phyloP scores from a whole-genome alignment of 2,113 vertebrate species.

The Perognathus longimembris region DNA sequence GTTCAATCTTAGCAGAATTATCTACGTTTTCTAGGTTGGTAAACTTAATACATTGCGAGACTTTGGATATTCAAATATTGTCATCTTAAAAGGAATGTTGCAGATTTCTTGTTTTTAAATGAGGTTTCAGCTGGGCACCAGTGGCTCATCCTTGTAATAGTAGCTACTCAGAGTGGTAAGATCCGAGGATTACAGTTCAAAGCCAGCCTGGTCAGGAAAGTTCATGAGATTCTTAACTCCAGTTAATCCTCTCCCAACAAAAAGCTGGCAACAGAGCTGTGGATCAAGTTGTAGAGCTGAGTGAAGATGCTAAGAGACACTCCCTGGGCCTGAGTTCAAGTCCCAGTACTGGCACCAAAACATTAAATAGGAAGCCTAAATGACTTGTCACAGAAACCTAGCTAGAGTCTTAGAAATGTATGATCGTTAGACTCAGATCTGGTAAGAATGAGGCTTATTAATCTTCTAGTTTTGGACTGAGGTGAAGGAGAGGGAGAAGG shows the following conservation, averaged over 20 bases:
- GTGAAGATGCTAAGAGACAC: too few species aligned
- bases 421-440: neutral
- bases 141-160: too few species aligned
- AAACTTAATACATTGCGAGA: too few species aligned
- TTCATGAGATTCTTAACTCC: too few species aligned
- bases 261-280: too few species aligned
- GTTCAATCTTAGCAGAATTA: neutral
- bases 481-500: neutral
- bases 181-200: too few species aligned
- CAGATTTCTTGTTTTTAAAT: neutral
- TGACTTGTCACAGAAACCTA: neutral
- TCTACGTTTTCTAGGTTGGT: neutral
- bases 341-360: too few species aligned
- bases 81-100: neutral
- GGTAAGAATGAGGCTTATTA: neutral
- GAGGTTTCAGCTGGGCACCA: neutral
- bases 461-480: neutral
- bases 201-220: too few species aligned
- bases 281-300: too few species aligned
- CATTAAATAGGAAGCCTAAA: neutral
- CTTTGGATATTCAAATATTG: neutral
- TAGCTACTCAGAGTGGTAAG: too few species aligned
- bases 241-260: too few species aligned
- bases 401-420: conserved; percentile 10
- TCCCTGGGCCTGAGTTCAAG: too few species aligned